These are phyloP conservation scores for Spisula subtruncata DNA, from an alignment of 2,888 invertebrate genomes.

Conservation along the genomic window DNA sequence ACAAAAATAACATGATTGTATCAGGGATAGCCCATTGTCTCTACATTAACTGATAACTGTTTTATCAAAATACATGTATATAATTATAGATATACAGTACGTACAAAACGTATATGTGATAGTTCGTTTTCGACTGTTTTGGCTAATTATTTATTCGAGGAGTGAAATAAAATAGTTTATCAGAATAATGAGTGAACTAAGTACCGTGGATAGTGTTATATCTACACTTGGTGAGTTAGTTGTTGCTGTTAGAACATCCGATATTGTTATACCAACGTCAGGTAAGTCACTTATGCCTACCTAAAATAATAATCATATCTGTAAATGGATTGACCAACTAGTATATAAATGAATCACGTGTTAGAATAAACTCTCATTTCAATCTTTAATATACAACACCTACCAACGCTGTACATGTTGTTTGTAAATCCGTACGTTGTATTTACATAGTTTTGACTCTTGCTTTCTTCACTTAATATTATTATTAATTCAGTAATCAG, in stretches of 20 bases:
- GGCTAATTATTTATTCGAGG: no score
- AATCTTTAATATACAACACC: background rate
- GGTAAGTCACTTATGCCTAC: background rate
- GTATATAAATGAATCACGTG: background rate
- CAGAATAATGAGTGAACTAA: background rate
- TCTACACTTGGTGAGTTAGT: background rate
- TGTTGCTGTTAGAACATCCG: background rate
- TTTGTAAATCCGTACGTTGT: no score
- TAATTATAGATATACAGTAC: no score
- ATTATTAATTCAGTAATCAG: background rate
- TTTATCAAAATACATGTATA: no score
- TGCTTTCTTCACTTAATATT: background rate
- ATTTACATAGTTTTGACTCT: background rate
- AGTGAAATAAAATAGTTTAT: no score
- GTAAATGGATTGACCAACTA: background rate
- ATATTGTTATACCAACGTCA: background rate
- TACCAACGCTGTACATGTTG: no score
- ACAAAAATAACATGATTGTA: no score
- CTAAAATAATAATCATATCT: no score
- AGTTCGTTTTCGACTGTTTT: no score
- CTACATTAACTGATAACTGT: no score
- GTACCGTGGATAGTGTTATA: background rate
- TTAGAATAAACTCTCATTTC: background rate
- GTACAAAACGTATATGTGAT: no score
- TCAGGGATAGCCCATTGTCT: no score